Evolutionary conservation across 2,797 vertebrate genomes (phyloP).

Genomic region (Loriculus beryllinus): DNA sequence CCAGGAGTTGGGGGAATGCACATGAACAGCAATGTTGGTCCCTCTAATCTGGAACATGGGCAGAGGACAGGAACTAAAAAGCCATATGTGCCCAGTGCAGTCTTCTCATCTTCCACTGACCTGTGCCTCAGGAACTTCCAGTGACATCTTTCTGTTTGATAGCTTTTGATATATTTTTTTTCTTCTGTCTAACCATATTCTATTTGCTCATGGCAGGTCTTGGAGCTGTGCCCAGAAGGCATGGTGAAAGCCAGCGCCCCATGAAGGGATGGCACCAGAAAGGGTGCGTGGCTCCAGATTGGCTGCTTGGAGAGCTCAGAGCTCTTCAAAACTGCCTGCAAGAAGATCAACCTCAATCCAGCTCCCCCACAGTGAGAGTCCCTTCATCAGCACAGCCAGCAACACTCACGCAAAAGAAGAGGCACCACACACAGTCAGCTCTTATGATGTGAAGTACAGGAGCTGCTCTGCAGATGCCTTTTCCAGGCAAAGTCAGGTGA

Average conservation of each 20-base stretch:
- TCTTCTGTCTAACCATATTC: background rate
- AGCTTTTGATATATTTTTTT: background rate
- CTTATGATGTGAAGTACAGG: background rate
- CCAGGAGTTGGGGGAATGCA: background rate
- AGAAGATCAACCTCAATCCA: background rate
- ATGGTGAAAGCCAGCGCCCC: background rate
- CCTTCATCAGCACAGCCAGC: background rate
- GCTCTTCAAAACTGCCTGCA: background rate
- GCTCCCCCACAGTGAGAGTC: background rate
- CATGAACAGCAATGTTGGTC: fast-evolving
- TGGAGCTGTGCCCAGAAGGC: background rate
- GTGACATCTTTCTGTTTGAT: background rate
- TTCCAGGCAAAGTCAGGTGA: background rate
- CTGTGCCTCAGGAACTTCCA: background rate
- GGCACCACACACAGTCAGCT: background rate
- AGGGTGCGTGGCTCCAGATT: background rate
- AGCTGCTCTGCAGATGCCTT: background rate
- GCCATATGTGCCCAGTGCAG: background rate
- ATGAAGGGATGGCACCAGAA: fast-evolving
- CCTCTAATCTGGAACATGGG: background rate
- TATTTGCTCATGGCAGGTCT: background rate
- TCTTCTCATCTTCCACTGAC: background rate
- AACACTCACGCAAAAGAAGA: background rate
- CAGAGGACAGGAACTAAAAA: background rate
- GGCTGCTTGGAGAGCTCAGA: background rate